Evolutionary conservation across 2,888 invertebrate species (phyloP).

Genomic region (Antheraea assamensis): DNA sequence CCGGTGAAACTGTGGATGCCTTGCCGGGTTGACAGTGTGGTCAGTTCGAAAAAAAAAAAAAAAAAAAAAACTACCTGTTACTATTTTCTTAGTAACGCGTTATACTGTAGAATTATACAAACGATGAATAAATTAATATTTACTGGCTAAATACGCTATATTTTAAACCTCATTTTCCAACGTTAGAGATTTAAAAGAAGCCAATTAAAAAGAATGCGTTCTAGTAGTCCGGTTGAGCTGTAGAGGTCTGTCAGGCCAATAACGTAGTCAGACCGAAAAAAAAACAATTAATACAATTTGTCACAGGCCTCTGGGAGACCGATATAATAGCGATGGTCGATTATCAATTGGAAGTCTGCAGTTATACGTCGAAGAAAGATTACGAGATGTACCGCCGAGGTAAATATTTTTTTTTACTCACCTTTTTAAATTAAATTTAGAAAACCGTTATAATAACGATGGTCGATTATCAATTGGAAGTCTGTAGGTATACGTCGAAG

Average conservation of each 20-base stretch:
- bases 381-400: slow-evolving; percentile 75
- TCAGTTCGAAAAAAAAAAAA: too few relatives aligned
- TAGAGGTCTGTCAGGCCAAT: too few relatives aligned
- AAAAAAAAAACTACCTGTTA: too few relatives aligned
- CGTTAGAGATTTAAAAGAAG: not conserved
- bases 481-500: slow-evolving; percentile 69
- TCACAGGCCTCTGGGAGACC: slow-evolving; percentile 52
- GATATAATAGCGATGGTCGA: slow-evolving; percentile 44
- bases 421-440: not conserved
- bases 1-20: too few relatives aligned
- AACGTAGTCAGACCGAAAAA: too few relatives aligned
- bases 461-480: slow-evolving; percentile 71
- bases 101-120: not conserved
- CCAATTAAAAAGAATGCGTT: not conserved
- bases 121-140: not conserved
- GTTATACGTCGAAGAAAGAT: slow-evolving; percentile 67
- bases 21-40: too few relatives aligned
- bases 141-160: not conserved
- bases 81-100: not conserved
- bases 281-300: too few relatives aligned
- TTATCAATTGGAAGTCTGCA: slow-evolving; percentile 75
- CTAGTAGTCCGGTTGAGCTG: too few relatives aligned
- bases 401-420: slow-evolving; percentile 31
- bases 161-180: not conserved
- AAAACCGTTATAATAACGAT: slow-evolving; percentile 28